phyloP scores from a whole-genome alignment of 2,888 invertebrate species.

The Drosophila peninsularis region DNA sequence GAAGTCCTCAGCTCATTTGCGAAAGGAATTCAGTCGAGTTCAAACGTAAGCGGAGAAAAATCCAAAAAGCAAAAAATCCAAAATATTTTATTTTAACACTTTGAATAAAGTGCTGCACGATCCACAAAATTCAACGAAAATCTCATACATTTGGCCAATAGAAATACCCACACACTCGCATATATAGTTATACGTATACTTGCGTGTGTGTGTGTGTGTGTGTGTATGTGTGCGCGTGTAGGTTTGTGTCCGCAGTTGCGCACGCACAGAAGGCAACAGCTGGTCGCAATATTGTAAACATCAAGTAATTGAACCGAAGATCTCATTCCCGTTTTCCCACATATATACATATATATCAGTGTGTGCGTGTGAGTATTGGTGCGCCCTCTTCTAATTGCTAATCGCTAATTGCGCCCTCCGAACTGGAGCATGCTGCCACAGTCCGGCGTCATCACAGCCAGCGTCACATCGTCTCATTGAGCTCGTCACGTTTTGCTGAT shows the following conservation, averaged over 20 bases:
- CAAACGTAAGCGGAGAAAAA: background rate
- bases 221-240: background rate
- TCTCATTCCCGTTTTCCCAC: no score
- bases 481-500: conserved; percentile 24
- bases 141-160: background rate
- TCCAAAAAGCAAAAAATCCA: no score
- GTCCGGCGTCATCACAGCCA: conserved; percentile 14
- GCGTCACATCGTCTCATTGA: conserved; percentile 8
- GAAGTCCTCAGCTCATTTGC: conserved; percentile 6
- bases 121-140: background rate
- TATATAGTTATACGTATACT: background rate
- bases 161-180: background rate
- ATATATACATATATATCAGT: no score
- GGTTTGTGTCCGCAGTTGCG: background rate
- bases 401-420: conserved; percentile 14
- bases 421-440: conserved; percentile 36
- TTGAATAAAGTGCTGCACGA: background rate
- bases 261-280: conserved; percentile 38
- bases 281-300: conserved; percentile 49
- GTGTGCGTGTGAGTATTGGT: conserved; percentile 4
- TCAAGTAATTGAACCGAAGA: background rate
- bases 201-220: background rate
- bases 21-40: background rate
- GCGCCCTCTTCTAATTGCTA: conserved; percentile 5
- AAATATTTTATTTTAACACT: no score